A percentile compares a stretch with the other conserved stretches of the same genome.
phyloP scores from a whole-genome alignment of 2,797 vertebrate species.

The Pseudomugil tenellus region DNA sequence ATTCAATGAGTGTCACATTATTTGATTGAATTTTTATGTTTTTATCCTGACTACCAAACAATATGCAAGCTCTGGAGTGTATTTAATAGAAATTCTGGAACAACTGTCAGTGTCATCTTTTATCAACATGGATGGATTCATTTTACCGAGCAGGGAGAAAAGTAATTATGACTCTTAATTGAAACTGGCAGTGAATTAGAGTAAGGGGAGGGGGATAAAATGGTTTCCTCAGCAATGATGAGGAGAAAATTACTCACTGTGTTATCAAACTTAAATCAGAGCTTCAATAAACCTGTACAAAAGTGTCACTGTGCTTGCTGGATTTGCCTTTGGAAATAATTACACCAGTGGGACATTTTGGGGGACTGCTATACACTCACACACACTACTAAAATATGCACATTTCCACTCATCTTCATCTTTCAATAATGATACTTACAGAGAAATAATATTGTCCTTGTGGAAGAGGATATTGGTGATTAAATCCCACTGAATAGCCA shows the following conservation, averaged over 20 bases:
- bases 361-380: not conserved
- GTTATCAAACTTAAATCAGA: slow-evolving; percentile 56
- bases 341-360: slow-evolving; percentile 28
- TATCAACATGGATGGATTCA: slow-evolving; percentile 61
- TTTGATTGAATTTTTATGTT: slow-evolving; percentile 34
- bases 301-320: slow-evolving; percentile 36
- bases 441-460: slow-evolving; percentile 31
- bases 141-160: slow-evolving; percentile 64
- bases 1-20: slow-evolving; percentile 24
- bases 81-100: slow-evolving; percentile 61
- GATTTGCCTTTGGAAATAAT: slow-evolving; percentile 40
- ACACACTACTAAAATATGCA: slow-evolving; percentile 3
- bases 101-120: slow-evolving; percentile 68
- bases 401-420: slow-evolving; percentile 29
- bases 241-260: slow-evolving; percentile 49
- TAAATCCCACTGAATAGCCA: slow-evolving; percentile 46
- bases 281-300: slow-evolving; percentile 38
- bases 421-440: slow-evolving; percentile 26
- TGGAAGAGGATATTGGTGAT: slow-evolving; percentile 26
- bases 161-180: slow-evolving; percentile 77
- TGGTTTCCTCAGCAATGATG: slow-evolving; percentile 46
- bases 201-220: slow-evolving; percentile 42
- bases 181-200: slow-evolving; percentile 69
- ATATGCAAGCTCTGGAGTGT: slow-evolving; percentile 40
- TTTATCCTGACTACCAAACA: slow-evolving; percentile 37